Evolutionary conservation across 2,888 invertebrate genomes (phyloP), one percentile per base, ranked within the genome.

Genomic region (Rhingia campestris): DNA sequence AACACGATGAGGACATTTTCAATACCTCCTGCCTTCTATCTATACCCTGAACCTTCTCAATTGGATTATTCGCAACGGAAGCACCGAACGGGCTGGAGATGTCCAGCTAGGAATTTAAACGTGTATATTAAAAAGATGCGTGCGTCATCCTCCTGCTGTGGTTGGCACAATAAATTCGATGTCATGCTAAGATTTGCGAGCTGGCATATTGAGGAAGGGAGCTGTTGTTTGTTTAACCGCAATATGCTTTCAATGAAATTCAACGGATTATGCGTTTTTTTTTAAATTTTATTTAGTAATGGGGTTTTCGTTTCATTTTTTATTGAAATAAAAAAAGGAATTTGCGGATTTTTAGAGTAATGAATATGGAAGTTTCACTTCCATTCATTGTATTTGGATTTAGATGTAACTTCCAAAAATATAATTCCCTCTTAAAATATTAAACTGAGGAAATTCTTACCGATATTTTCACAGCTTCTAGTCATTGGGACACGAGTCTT

Each of bases 71-170:
- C 6, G 53, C 59, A 61, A 45, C 37, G 54, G 30, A 64, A 54
- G 41, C 41, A 59, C 33, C 37, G 54, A 12, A 64, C 53, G 41
- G 22, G 22, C 41, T 51, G 14, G 59, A 59, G 39, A 51, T 70
- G 14, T 59, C 70, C 51, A 51, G 59, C 70, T 41, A 59, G 39
- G 49, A 41, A 51, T 5, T 59, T 51, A 51, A 47, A 51, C 39
- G 9, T 59, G 39, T 39, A 49, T 70, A 70, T 59, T 70, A 41
- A 59, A 22, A 59, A 51, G 59, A 43, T 41, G 49, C 51, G 41
- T 58, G 35, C 58, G 70, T 70, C 70, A 59, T 70, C 33, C 1
- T 39, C 51, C 32, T 10, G 12, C 37, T 43, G 30, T 22, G 51
- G n/a, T 22, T 32, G 67, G 9, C 14, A 54, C 3, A 51, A 30